Percentiles rank a stretch among this genome's conserved stretches.
phyloP scores from a whole-genome alignment of 2,888 invertebrate species.

The Mayetiola destructor region DNA sequence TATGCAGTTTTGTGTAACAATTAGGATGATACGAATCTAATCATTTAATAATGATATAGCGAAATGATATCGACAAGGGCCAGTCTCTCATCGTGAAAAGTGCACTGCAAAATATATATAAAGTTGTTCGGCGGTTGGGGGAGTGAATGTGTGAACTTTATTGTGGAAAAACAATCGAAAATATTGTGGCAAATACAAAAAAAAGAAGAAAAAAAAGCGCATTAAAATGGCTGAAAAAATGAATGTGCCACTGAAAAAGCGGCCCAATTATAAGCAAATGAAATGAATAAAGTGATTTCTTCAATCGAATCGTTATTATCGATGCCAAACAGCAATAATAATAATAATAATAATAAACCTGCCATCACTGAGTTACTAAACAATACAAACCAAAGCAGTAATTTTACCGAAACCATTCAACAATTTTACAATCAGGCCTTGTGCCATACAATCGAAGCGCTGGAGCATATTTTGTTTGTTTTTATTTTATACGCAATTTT shows the following conservation, averaged over 20 bases:
- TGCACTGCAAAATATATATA: no score
- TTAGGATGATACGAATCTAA: no score
- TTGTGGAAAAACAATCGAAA: neutral
- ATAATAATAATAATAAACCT: no score
- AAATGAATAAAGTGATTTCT: no score
- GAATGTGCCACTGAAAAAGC: conserved; percentile 6
- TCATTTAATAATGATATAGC: no score
- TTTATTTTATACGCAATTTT: conserved; percentile 34
- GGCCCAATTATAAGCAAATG: neutral
- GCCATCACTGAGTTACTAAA: neutral
- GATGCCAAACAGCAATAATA: no score
- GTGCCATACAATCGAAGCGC: conserved; percentile 30
- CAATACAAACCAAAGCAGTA: neutral
- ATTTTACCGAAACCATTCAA: neutral
- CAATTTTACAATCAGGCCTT: conserved; percentile 3
- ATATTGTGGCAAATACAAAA: neutral
- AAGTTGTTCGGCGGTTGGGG: no score
- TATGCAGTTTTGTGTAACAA: no score
- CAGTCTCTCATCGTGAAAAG: no score
- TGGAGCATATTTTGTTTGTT: conserved; percentile 34
- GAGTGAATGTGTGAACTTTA: neutral
- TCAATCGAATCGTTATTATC: no score
- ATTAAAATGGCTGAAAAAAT: neutral
- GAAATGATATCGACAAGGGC: no score
- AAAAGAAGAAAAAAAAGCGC: neutral